Conservation (phyloP, 2,113 vertebrate genomes). For the Lophura nycthemera region DNA sequence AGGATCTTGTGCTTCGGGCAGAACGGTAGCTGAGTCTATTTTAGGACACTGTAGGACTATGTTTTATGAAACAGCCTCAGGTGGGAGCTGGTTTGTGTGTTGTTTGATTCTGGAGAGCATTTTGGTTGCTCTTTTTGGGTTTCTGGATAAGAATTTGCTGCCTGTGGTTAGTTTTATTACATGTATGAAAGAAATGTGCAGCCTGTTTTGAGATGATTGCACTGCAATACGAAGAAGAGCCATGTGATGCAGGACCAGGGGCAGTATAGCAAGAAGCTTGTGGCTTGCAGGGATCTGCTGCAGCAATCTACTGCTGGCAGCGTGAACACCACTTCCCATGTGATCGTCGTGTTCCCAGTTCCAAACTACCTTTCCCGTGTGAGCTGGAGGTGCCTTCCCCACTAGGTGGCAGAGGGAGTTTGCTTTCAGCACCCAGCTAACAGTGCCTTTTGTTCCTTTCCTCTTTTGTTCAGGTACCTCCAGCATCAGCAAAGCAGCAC, state of each 20-base stretch:
- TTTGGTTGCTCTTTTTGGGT: not conserved
- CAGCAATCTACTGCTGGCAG: not conserved
- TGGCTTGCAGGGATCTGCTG: not conserved
- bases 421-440: fast-evolving
- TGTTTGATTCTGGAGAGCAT: not conserved
- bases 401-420: conserved; percentile 20
- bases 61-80: not conserved
- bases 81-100: not conserved
- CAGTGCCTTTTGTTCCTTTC: fast-evolving
- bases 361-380: not conserved
- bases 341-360: not conserved
- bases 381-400: not conserved
- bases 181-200: fast-evolving
- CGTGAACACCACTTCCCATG: fast-evolving
- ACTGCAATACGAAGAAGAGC: not conserved
- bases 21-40: not conserved
- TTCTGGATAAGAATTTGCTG: not conserved
- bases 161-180: not conserved
- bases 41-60: not conserved
- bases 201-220: not conserved
- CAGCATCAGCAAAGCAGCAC: conserved; percentile 91
- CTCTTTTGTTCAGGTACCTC: conserved; percentile 82
- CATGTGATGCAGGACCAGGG: not conserved
- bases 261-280: not conserved
- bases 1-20: not conserved